Conservation (phyloP, 2,113 vertebrate genomes). For the Corythaeola cristata region DNA sequence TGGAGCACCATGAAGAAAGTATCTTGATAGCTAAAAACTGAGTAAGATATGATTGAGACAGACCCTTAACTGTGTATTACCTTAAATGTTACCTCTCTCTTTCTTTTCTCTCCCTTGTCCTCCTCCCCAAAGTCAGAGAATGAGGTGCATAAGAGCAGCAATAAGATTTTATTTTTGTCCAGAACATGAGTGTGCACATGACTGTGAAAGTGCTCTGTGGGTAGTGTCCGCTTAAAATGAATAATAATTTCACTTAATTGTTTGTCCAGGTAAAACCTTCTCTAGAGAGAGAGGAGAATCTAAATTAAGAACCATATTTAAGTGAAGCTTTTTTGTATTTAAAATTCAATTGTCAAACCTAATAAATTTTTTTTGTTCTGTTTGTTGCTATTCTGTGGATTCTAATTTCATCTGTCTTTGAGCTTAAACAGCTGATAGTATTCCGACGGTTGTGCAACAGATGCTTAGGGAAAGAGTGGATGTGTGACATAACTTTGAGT, state of each 20-base stretch:
- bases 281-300: background rate
- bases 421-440: slow-evolving; percentile 9
- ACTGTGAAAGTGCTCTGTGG: background rate
- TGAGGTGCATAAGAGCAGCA: background rate
- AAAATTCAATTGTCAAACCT: background rate
- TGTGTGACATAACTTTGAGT: background rate
- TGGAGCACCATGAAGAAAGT: background rate
- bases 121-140: background rate
- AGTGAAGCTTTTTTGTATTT: background rate
- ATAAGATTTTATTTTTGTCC: background rate
- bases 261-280: background rate
- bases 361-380: background rate
- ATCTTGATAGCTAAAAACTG: background rate
- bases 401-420: background rate
- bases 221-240: background rate
- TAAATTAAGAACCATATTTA: background rate
- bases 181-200: background rate
- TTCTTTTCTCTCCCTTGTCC: background rate
- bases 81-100: background rate
- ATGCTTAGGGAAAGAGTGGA: background rate
- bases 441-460: background rate
- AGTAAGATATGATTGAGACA: background rate
- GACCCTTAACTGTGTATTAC: background rate
- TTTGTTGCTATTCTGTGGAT: background rate
- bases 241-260: background rate